phyloP scores from a whole-genome alignment of 1,140 invertebrate genomes.

The Zeugodacus cucurbitae region DNA sequence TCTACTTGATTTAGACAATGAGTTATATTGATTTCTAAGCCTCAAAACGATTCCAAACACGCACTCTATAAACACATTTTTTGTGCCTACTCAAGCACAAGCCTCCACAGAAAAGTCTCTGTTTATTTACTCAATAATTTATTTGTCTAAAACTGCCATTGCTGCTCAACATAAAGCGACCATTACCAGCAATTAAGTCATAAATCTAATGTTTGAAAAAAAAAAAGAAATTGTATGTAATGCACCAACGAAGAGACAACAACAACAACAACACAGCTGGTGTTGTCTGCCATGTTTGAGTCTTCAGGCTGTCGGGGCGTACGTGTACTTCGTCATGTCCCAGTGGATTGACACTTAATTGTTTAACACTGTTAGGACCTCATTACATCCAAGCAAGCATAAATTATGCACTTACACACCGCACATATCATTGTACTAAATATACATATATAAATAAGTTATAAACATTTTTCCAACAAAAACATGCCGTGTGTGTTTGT shows the following conservation, averaged over 20 bases:
- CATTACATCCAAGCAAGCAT: background rate
- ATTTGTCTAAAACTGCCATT: background rate
- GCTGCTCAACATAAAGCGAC: background rate
- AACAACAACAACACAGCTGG: background rate
- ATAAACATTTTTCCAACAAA: background rate
- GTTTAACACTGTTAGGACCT: constrained; percentile 7
- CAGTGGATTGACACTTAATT: constrained; percentile 19
- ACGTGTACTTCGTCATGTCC: background rate
- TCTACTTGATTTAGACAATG: too few species aligned
- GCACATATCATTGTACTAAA: background rate
- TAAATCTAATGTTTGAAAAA: background rate
- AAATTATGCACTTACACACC: constrained; percentile 10
- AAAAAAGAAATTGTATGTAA: background rate
- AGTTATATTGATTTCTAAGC: too few species aligned
- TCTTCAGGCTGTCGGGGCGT: background rate
- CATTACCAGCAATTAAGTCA: constrained; percentile 24
- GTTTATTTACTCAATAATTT: background rate
- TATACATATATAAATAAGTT: background rate
- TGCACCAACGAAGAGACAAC: background rate
- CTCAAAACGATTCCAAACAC: too few species aligned
- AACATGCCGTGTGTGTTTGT: background rate
- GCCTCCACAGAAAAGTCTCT: too few species aligned
- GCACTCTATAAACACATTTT: too few species aligned
- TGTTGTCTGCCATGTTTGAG: too few species aligned
- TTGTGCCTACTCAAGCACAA: too few species aligned